phyloP scores from a whole-genome alignment of 2,113 vertebrate species.

The Zosterops pallidus region DNA sequence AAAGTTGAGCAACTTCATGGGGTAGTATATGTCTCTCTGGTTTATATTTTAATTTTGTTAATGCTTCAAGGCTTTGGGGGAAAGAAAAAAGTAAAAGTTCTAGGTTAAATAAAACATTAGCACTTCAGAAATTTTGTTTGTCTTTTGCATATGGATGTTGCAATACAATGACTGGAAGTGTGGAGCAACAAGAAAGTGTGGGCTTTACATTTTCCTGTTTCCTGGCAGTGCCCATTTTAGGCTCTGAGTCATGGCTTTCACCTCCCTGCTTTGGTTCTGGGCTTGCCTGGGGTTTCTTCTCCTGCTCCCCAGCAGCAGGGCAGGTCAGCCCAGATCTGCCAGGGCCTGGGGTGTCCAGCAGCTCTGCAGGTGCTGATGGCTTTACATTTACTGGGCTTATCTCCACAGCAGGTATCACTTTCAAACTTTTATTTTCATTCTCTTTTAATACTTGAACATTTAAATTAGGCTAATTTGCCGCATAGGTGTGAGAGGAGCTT shows the following conservation, averaged over 20 bases:
- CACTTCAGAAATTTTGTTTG: neutral
- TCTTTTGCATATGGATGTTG: neutral
- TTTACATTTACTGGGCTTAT: neutral
- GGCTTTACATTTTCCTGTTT: neutral
- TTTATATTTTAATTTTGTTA: neutral
- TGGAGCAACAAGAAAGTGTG: neutral
- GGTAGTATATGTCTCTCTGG: neutral
- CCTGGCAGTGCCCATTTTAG: neutral
- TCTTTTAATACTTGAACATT: neutral
- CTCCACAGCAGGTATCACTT: neutral
- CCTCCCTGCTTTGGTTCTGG: neutral
- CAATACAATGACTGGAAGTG: neutral
- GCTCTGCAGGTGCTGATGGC: neutral
- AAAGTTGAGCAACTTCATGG: neutral
- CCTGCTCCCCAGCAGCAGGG: neutral
- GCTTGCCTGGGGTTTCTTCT: neutral
- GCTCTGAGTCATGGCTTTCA: accelerated
- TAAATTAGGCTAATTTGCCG: neutral
- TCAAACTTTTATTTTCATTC: neutral
- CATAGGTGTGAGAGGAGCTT: neutral
- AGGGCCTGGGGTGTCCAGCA: neutral
- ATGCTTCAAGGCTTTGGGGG: neutral
- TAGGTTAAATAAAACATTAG: neutral
- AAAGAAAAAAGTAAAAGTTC: neutral
- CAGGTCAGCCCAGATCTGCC: neutral